phyloP scores from a whole-genome alignment of 2,113 vertebrate genomes.

The Cygnus atratus region DNA sequence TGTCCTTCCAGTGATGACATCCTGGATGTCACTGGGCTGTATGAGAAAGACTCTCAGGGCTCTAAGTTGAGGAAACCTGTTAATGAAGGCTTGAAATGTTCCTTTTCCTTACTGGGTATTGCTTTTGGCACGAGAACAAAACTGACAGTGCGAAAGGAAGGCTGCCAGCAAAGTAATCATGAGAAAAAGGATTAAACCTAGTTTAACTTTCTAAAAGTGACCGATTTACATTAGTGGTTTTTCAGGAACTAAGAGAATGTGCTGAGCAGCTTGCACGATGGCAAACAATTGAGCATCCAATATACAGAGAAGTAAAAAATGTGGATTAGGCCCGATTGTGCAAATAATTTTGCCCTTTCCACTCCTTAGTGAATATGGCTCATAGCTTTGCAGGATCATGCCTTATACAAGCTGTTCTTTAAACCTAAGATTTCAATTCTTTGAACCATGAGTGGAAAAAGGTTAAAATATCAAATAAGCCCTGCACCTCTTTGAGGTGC shows the following conservation, averaged over 20 bases:
- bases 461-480: background rate
- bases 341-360: background rate
- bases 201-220: constrained; percentile 45
- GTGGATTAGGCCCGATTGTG: background rate
- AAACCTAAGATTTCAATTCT: background rate
- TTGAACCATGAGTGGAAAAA: background rate
- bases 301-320: background rate
- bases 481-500: background rate
- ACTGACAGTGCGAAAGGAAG: constrained; percentile 24
- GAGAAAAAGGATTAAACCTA: constrained; percentile 1
- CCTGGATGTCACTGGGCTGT: background rate
- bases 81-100: constrained; percentile 53
- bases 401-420: background rate
- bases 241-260: background rate
- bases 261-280: background rate
- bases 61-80: constrained; percentile 6
- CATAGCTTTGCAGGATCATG: background rate
- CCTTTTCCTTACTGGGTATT: constrained; percentile 33
- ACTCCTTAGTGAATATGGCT: background rate
- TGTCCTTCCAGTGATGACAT: constrained; percentile 32
- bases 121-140: constrained; percentile 46
- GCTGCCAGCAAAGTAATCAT: constrained; percentile 25
- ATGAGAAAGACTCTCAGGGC: constrained; percentile 1
- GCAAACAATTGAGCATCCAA: background rate
- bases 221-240: background rate